A percentile compares a stretch with the other conserved stretches of the same genome.
phyloP scores from a whole-genome alignment of 1,140 invertebrate genomes.

The Habropoda laboriosa region DNA sequence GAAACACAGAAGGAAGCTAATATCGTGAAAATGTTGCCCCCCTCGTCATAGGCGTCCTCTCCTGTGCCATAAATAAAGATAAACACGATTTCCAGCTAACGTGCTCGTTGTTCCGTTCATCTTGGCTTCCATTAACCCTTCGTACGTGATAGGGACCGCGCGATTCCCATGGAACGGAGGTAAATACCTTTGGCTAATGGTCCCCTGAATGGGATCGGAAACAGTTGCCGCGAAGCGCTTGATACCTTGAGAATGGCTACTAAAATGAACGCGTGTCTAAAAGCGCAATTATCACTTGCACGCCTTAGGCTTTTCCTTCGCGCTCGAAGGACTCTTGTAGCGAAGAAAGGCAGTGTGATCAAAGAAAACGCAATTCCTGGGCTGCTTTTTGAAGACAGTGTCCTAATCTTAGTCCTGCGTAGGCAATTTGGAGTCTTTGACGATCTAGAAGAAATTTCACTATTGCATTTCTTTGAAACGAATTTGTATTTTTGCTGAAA shows the following conservation, averaged over 20 bases:
- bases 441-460: no score
- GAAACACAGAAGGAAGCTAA: conserved; percentile 23
- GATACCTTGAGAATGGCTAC: conserved; percentile 23
- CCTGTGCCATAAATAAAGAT: conserved; percentile 52
- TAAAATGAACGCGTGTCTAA: conserved; percentile 24
- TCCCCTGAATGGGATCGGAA: conserved; percentile 29
- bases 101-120: conserved; percentile 43
- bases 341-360: no score
- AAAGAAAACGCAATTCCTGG: no score
- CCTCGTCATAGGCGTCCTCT: conserved; percentile 8
- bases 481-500: no score
- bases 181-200: conserved; percentile 55
- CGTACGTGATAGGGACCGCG: conserved; percentile 51
- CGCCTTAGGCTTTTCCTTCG: neutral
- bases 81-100: conserved; percentile 48
- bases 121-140: conserved; percentile 51
- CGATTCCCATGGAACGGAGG: conserved; percentile 22
- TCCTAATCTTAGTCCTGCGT: no score
- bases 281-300: conserved; percentile 37
- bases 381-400: no score
- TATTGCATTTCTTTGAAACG: no score
- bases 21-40: conserved; percentile 21
- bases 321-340: no score
- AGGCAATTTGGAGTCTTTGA: no score
- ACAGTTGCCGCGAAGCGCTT: conserved; percentile 29